Conservation (phyloP, 2,797 vertebrate genomes). For the Pseudochromis fuscus region DNA sequence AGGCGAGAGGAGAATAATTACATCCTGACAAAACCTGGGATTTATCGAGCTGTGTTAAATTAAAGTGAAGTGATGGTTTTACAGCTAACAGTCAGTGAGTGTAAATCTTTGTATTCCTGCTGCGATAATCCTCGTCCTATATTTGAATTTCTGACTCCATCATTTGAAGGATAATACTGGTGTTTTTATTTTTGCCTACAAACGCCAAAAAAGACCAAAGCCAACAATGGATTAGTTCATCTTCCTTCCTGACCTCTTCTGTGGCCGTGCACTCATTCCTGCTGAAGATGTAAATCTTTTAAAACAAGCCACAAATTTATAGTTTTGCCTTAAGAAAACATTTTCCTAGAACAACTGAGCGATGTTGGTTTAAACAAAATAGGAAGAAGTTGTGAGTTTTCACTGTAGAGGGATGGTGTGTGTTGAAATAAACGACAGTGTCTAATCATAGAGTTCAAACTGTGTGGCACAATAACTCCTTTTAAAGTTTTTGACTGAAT, state of each 20-base stretch:
- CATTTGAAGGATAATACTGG: background rate
- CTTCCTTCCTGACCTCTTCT: background rate
- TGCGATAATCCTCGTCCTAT: background rate
- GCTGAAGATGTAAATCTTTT: background rate
- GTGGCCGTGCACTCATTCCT: background rate
- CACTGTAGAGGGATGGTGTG: background rate
- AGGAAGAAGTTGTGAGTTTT: background rate
- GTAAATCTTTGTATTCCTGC: slow-evolving; percentile 13
- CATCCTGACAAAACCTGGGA: slow-evolving; percentile 27
- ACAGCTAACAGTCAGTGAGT: background rate
- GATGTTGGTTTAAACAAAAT: background rate
- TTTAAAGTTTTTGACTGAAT: background rate
- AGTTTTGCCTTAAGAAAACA: background rate
- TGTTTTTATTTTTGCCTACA: slow-evolving; percentile 6
- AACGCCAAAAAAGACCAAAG: slow-evolving; percentile 1
- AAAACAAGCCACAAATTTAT: slow-evolving; percentile 3
- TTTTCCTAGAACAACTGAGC: background rate
- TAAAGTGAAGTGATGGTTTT: slow-evolving; percentile 14
- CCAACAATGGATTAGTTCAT: background rate
- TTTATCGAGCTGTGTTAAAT: slow-evolving; percentile 32
- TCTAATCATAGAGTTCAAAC: background rate
- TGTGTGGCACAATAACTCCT: background rate
- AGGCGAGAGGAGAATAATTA: slow-evolving; percentile 36
- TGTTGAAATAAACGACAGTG: background rate
- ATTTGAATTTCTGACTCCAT: background rate